Evolutionary conservation across 2,113 vertebrate genomes (phyloP), one percentile per base, ranked within the genome.

Genomic region (Entelurus aequoreus): DNA sequence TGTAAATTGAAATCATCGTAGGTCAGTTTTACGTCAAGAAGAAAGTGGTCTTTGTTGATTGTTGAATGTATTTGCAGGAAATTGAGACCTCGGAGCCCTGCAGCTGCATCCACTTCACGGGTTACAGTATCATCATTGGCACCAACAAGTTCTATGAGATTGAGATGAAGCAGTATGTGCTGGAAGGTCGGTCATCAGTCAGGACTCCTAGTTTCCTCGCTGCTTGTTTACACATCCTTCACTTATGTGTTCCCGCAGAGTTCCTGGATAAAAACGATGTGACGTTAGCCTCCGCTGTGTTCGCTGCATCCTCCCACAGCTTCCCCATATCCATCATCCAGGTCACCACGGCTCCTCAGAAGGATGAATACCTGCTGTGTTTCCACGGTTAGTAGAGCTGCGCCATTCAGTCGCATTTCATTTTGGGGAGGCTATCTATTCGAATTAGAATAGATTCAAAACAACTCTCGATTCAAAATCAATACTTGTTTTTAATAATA

Each of bases 71-170:
- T 80, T 63, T 78, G 62, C 69, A 99, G 95, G 97, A 99, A 87
- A 98, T 98, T 1, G 97, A 99, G 88, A 99, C 97, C 5, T 97
- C 95, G 0, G 97, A 99, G 85, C 97, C 97, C 28, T 99, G 97
- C 87, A 98, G 97, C 90, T 99, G 97, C 63, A 96, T 99, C 77
- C 95, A 97, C 89, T 95, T 98, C 90, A 99, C 97, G 51, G 92
- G 90, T 55, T 99, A 99, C 88, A 98, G 96, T 63, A 93, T 99
- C 87, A 94, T 99, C 81, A 94, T 99, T 0, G 97, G 97, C 84
- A 99, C 96, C 77, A 99, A 98, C 79, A 98, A 98, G 78, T 99
- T 99, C 86, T 99, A 98, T 40, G 95, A 98, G 81, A 97, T 99
- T 14, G 97, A 99, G 89, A 96, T 98, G 96, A 98, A 98, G 86